phyloP scores from a whole-genome alignment of 2,888 invertebrate genomes.

The Aspidiotus rigidus region DNA sequence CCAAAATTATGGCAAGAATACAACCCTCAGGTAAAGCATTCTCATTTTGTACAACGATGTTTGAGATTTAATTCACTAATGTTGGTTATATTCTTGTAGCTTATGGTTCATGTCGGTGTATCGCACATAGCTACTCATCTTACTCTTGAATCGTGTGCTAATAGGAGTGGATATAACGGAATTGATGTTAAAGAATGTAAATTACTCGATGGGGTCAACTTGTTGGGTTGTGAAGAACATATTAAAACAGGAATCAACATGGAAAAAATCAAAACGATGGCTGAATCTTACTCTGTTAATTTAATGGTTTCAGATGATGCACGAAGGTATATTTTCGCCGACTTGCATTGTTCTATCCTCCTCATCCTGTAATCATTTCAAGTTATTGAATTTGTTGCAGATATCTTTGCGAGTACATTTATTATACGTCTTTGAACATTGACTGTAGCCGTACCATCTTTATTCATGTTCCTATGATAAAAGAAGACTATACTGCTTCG shows the following conservation, averaged over 20 bases:
- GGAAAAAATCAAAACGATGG: slow-evolving; percentile 47
- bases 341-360: not conserved
- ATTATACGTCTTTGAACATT: slow-evolving; percentile 62
- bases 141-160: slow-evolving; percentile 61
- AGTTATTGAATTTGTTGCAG: slow-evolving; percentile 44
- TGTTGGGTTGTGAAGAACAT: slow-evolving; percentile 47
- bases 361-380: not conserved
- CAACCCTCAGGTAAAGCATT: slow-evolving; percentile 55
- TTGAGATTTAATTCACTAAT: slow-evolving; percentile 18
- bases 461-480: slow-evolving; percentile 66
- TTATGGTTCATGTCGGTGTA: slow-evolving; percentile 74
- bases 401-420: slow-evolving; percentile 74
- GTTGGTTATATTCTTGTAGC: slow-evolving; percentile 46
- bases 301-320: slow-evolving; percentile 54
- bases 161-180: slow-evolving; percentile 51
- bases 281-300: slow-evolving; percentile 45
- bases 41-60: slow-evolving; percentile 14
- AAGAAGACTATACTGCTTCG: slow-evolving; percentile 51
- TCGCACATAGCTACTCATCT: slow-evolving; percentile 53
- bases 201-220: slow-evolving; percentile 39
- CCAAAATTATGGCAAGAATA: slow-evolving; percentile 60
- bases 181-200: slow-evolving; percentile 50
- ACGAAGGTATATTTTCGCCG: slow-evolving; percentile 48
- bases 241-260: slow-evolving; percentile 45
- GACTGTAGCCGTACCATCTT: slow-evolving; percentile 57